Evolutionary conservation across 2,113 vertebrate species (phyloP), one percentile per base, ranked within the genome.

Genomic region (Mola mola): DNA sequence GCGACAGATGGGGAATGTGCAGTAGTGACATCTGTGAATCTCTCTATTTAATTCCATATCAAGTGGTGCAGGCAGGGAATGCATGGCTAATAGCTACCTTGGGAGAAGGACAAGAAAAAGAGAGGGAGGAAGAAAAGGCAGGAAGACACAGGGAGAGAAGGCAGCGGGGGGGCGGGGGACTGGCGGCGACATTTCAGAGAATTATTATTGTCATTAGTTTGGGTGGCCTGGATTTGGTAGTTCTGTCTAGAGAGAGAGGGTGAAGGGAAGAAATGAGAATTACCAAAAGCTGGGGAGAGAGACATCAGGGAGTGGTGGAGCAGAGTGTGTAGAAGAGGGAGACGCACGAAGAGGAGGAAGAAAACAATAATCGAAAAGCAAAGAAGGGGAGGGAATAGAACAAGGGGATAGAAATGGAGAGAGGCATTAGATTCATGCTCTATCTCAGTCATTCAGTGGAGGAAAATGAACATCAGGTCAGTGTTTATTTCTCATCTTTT

Each of bases 191-290:
- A 66, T 89, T 91, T 87, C 79, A 75, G 78, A 87, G 85, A 91
- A 70, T 90, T 90, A 92, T 92, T 90, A 90, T 81, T 86, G 84
- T 90, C 87, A 91, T 91, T 92, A 89, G 89, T 89, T 90, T 75
- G 69, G 78, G 66, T 60, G 80, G 79, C 74, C 70, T 74, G 74
- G 84, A 82, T 88, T 79, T 69, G 15, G 62, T 52, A 61, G 20
- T 57, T 82, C 78, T 34, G 66, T 66, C 33, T 12, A 34, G 50
- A 77, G 75, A 63, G 52, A 43, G 38, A 42, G 36, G 20, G 4
- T 22, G 36, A 47, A 43, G 22, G 47, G 46, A 33, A 53, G 52
- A 33, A 59, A 66, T 43, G 16, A 28, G 67, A 72, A 77, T 62
- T 50, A 73, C 26, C 33, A 71, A 70, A 60, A 36, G 72, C 77